Base-by-base conservation (phyloP, 2,888 invertebrate species). In the Nowickia ferox region DNA sequence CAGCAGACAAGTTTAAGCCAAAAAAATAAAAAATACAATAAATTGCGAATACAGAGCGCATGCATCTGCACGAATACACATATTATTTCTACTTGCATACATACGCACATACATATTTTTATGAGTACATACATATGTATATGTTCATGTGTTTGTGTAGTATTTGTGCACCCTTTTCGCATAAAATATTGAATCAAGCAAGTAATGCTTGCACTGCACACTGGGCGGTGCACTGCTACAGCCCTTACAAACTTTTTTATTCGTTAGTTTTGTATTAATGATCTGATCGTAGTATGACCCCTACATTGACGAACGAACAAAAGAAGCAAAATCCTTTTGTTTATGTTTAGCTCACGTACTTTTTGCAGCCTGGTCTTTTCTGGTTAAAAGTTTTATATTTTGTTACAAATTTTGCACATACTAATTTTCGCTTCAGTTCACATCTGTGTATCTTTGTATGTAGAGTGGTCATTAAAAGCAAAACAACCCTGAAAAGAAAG, bases 251-350 rank as follows among this genome's bases (percentile, higher is more conserved):
- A 68, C 65, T 77, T 53, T 42, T 30, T 30, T 72, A 44, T 75
- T 65, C 51, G 69, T 6, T 51, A 72, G 46, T 77, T 71, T 53
- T 63, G 55, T n/a, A 44, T 40, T 46, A 61, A 42, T 74, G 68
- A 78, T 74, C 84, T 61, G 74, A 74, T 84, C 78, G 61, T 40
- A 68, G 74, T 30, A 30, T 30, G 59, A 83, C 83, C 65, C 76
- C 48, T 68, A 17, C 72, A 57, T 82, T 72, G 57, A 66, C 38
- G 30, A 57, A 61, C 44, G 51, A 42, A 66, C 22, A 53, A 68
- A 51, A 61, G 46, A 69, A 46, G n/a, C n/a, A n/a, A 77, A 76
- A 61, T 74, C 66, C 22, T 75, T 75, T 69, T 71, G 63, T 68
- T 80, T 53, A 42, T 71, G 75, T 72, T 66, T 65, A 22, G 46